Evolutionary conservation across 2,113 vertebrate genomes (phyloP).

Genomic region (Diadophis punctatus): DNA sequence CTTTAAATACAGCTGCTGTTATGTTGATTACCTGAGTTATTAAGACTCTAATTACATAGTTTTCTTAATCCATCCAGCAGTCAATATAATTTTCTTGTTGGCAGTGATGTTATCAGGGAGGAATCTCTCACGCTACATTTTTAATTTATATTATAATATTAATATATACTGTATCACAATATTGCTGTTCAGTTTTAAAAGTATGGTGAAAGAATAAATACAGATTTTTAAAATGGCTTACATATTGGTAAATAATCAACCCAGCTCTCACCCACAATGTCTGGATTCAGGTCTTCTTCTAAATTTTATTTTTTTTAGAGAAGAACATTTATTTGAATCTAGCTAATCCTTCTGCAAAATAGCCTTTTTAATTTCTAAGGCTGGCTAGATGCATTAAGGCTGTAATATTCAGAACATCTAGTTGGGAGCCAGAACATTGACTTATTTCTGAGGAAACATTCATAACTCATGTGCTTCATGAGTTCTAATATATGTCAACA

Average conservation of each 20-base stretch:
- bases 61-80: not conserved
- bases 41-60: not conserved
- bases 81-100: not conserved
- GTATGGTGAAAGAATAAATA: not conserved
- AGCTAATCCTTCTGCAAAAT: not conserved
- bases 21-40: not conserved
- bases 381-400: not conserved
- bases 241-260: constrained; percentile 16
- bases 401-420: not conserved
- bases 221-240: constrained; percentile 17
- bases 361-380: not conserved
- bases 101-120: not conserved
- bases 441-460: not conserved
- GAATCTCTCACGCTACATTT: not conserved
- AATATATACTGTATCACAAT: not conserved
- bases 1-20: not conserved
- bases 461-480: not conserved
- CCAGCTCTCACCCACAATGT: not conserved
- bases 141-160: not conserved
- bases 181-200: not conserved
- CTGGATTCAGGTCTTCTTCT: constrained; percentile 14
- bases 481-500: not conserved
- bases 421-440: not conserved
- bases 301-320: constrained; percentile 14
- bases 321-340: not conserved